Evolutionary conservation across 2,113 vertebrate genomes (phyloP).

Genomic region (Leiothrix lutea): DNA sequence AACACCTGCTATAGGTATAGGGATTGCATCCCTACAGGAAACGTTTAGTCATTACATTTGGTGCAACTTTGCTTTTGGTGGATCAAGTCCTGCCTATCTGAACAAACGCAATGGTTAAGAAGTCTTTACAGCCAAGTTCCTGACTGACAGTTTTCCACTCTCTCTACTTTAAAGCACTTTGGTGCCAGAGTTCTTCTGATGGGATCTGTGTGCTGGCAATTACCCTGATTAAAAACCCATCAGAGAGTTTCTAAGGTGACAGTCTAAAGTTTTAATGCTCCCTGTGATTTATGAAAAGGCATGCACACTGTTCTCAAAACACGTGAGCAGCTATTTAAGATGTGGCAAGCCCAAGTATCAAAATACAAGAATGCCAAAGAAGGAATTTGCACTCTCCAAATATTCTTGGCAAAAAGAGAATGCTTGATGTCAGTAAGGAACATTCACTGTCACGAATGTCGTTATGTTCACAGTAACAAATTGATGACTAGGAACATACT

Average conservation of each 20-base stretch:
- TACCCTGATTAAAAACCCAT: conserved; percentile 34
- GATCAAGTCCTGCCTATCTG: not conserved
- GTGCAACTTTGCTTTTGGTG: fast-evolving
- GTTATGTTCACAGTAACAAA: not conserved
- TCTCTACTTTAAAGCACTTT: not conserved
- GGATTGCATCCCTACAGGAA: not conserved
- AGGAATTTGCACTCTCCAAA: not conserved
- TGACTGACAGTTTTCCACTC: not conserved
- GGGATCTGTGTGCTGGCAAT: not conserved
- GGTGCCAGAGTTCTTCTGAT: not conserved
- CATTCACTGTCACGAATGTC: not conserved
- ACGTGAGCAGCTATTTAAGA: not conserved
- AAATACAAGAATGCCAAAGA: not conserved
- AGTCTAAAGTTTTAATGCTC: not conserved
- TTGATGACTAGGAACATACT: not conserved
- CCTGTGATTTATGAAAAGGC: not conserved
- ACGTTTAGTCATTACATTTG: not conserved
- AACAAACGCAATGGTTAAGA: not conserved
- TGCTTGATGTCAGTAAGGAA: not conserved
- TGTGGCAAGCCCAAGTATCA: not conserved
- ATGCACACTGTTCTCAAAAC: not conserved
- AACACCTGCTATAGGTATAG: too few relatives aligned
- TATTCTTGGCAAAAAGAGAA: not conserved
- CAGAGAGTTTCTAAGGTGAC: not conserved
- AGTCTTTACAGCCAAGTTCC: not conserved